A percentile compares a stretch with the other conserved stretches of the same genome.
Conservation (phyloP, 1,140 invertebrate species). For the Psilanteris sp. region DNA sequence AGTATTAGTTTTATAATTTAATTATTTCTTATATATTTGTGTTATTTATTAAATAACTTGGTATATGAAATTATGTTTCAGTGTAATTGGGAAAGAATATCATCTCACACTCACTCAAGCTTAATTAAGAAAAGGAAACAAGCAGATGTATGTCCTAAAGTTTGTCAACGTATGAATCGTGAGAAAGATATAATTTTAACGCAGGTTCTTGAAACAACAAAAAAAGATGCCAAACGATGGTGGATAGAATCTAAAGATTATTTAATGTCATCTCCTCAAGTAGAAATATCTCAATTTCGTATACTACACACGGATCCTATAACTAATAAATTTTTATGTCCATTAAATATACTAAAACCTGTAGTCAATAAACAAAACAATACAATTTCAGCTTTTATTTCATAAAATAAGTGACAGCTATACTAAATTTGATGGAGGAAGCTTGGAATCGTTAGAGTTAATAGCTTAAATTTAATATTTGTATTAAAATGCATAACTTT, state of each 20-base stretch:
- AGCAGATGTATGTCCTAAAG: conserved; percentile 65
- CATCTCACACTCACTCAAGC: conserved; percentile 80
- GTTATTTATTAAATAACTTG: neutral
- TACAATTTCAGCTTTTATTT: conserved; percentile 7
- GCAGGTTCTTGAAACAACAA: conserved; percentile 61
- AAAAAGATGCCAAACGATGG: conserved; percentile 66
- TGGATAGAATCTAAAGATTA: conserved; percentile 68
- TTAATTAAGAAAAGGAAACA: conserved; percentile 60
- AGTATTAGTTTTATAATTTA: too few relatives aligned
- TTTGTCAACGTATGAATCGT: conserved; percentile 55
- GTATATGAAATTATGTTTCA: too few relatives aligned
- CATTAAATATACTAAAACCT: conserved; percentile 23
- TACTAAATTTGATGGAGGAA: too few relatives aligned
- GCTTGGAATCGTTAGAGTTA: too few relatives aligned
- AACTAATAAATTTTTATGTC: conserved; percentile 66
- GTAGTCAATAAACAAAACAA: neutral
- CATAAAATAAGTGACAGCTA: conserved; percentile 9
- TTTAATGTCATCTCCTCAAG: conserved; percentile 50
- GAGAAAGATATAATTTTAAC: conserved; percentile 39
- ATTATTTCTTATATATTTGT: too few relatives aligned
- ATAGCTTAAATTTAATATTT: too few relatives aligned
- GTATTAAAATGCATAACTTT: too few relatives aligned
- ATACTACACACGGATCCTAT: conserved; percentile 65
- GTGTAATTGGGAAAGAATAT: conserved; percentile 75
- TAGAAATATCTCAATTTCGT: conserved; percentile 55